phyloP scores from a whole-genome alignment of 2,888 invertebrate genomes.

The Anticlea derivata region DNA sequence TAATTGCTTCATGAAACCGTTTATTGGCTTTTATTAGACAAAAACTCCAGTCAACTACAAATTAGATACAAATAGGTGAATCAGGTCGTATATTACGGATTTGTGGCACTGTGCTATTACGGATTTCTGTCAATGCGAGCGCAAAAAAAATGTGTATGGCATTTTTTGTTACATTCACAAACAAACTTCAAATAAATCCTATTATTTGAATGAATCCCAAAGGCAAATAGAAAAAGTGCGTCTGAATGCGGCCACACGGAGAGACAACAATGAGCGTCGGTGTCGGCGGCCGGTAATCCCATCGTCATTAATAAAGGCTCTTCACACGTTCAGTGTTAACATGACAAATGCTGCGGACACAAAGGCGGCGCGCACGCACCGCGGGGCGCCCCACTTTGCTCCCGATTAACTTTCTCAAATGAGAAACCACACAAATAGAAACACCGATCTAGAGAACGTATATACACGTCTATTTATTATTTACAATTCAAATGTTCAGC shows the following conservation, averaged over 20 bases:
- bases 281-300: conserved; percentile 67
- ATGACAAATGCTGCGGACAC: conserved; percentile 75
- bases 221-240: conserved; percentile 57
- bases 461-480: neutral
- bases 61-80: conserved; percentile 55
- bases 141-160: conserved; percentile 12
- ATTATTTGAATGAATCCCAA: conserved; percentile 59
- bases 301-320: conserved; percentile 77
- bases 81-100: conserved; percentile 31
- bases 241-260: conserved; percentile 56
- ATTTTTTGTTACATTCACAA: conserved; percentile 41
- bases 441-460: conserved; percentile 4
- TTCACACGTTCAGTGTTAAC: conserved; percentile 81
- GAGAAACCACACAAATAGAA: conserved; percentile 22
- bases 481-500: conserved; percentile 17
- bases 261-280: conserved; percentile 52
- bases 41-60: conserved; percentile 54
- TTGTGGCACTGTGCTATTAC: conserved; percentile 13
- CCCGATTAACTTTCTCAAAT: conserved; percentile 59
- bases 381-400: conserved; percentile 60
- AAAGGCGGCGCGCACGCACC: conserved; percentile 53
- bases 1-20: conserved; percentile 75
- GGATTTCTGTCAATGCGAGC: conserved; percentile 16
- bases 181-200: conserved; percentile 49
- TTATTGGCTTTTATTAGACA: conserved; percentile 61